Evolutionary conservation across 1,140 invertebrate species (phyloP).

Genomic region (Temnothorax longispinosus): DNA sequence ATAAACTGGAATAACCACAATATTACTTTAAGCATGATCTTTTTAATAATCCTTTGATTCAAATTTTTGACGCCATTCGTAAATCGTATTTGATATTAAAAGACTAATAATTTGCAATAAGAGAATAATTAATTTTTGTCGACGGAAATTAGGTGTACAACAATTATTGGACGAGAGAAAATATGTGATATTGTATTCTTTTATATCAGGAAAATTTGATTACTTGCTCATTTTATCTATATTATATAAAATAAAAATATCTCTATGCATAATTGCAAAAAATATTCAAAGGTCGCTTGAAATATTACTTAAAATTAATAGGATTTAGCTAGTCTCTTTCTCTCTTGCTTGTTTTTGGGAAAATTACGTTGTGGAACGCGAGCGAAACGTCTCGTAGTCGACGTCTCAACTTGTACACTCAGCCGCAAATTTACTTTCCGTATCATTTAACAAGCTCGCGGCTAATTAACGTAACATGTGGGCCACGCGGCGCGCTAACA

Average conservation of each 20-base stretch:
- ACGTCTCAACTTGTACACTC: conserved; percentile 8
- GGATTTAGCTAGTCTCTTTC: background rate
- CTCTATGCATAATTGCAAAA: background rate
- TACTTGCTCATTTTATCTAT: background rate
- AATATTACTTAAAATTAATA: background rate
- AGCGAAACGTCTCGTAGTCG: background rate
- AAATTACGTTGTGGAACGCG: background rate
- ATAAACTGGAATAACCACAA: background rate
- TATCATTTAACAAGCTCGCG: conserved; percentile 6
- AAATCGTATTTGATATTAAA: background rate
- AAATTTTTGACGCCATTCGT: background rate
- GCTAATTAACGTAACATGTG: background rate
- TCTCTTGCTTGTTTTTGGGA: background rate
- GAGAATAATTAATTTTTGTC: background rate
- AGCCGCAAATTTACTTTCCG: background rate
- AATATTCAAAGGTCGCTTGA: background rate
- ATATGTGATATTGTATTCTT: background rate
- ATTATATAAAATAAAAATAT: background rate
- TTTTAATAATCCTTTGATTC: background rate
- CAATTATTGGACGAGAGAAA: background rate
- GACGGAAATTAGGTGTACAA: background rate
- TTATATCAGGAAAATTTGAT: background rate
- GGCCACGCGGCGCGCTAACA: background rate
- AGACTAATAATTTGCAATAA: background rate
- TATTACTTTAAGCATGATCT: background rate